Percentiles rank a stretch among this genome's conserved stretches.
phyloP scores from a whole-genome alignment of 2,797 vertebrate species.

The Columba guinea region DNA sequence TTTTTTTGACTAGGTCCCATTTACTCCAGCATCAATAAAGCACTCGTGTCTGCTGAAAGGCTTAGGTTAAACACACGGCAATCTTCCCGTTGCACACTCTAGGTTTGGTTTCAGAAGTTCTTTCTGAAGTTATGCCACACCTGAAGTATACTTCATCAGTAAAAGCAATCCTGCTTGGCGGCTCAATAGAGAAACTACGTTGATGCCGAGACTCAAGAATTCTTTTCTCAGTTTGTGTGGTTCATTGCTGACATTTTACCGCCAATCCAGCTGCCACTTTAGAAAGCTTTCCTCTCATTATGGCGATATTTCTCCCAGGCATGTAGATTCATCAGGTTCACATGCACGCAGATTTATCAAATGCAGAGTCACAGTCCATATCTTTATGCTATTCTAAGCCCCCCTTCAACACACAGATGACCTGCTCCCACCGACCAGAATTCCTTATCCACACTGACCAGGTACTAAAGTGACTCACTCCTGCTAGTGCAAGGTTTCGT shows the following conservation, averaged over 20 bases:
- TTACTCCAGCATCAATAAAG: background rate
- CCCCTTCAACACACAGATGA: background rate
- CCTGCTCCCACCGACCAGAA: background rate
- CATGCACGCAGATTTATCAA: background rate
- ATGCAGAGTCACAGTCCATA: background rate
- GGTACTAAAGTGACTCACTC: background rate
- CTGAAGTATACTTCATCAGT: constrained; percentile 33
- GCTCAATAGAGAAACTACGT: constrained; percentile 8
- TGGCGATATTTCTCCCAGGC: background rate
- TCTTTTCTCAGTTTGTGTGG: background rate
- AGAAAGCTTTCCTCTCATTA: background rate
- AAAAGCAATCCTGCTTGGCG: constrained; percentile 18
- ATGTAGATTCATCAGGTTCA: background rate
- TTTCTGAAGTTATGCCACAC: constrained; percentile 48
- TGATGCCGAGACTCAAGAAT: background rate
- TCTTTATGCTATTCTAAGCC: background rate
- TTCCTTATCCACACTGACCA: background rate
- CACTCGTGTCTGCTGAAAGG: background rate
- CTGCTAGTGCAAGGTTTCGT: background rate
- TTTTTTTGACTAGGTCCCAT: background rate
- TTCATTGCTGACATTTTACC: background rate
- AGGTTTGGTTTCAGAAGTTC: background rate
- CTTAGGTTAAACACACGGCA: background rate
- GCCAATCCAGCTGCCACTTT: background rate
- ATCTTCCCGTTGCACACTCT: background rate